phyloP scores from a whole-genome alignment of 2,797 vertebrate genomes.

The Pseudocheirus occidentalis region DNA sequence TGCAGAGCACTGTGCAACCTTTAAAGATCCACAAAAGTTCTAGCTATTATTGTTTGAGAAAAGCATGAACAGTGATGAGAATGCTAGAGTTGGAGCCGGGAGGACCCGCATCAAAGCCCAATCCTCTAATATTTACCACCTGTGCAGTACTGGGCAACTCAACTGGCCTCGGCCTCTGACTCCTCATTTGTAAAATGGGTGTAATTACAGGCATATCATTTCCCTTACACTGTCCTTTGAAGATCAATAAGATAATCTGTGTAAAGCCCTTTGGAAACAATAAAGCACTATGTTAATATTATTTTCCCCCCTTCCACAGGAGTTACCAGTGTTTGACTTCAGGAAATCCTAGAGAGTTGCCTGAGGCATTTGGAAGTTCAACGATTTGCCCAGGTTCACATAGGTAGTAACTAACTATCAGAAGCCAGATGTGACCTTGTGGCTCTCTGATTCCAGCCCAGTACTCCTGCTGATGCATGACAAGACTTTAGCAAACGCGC shows the following conservation, averaged over 20 bases:
- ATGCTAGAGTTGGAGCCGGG: not conserved
- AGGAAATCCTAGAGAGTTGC: not conserved
- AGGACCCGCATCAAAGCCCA: not conserved
- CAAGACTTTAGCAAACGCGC: not conserved
- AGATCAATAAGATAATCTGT: not conserved
- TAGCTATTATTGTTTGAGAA: not conserved
- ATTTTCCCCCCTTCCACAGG: not conserved
- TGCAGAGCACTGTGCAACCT: not conserved
- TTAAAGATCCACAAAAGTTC: not conserved
- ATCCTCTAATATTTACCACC: not conserved
- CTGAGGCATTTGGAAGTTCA: not conserved
- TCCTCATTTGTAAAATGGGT: not conserved
- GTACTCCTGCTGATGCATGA: not conserved
- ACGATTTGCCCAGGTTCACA: not conserved
- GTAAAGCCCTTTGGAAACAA: not conserved
- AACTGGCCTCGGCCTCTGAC: not conserved
- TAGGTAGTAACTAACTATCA: not conserved
- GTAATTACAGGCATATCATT: not conserved
- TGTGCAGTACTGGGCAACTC: not conserved
- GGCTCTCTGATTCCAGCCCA: not conserved
- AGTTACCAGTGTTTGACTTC: not conserved
- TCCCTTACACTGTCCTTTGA: not conserved
- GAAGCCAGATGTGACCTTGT: not conserved
- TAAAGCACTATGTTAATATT: not conserved
- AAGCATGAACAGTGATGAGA: not conserved